phyloP scores from a whole-genome alignment of 2,797 vertebrate species.

The Crocodylus rhombifer region DNA sequence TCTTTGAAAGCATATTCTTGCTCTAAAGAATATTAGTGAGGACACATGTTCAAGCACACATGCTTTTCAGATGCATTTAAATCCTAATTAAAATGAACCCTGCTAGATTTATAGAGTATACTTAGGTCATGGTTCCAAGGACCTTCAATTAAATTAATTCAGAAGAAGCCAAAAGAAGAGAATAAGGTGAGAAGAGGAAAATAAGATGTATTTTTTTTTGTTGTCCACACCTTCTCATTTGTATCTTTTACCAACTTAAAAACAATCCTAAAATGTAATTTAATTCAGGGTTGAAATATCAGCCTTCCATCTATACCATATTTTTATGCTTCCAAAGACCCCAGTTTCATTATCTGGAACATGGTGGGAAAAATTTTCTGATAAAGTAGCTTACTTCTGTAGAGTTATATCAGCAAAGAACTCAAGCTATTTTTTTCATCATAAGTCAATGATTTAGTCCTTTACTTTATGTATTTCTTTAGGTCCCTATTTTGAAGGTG shows the following conservation, averaged over 20 bases:
- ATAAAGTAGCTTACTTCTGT: background rate
- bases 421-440: background rate
- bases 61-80: background rate
- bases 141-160: background rate
- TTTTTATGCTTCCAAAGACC: background rate
- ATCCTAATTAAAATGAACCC: background rate
- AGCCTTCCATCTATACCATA: background rate
- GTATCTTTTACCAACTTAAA: background rate
- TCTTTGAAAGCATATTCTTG: background rate
- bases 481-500: too few species aligned
- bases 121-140: fast-evolving
- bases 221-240: background rate
- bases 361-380: background rate
- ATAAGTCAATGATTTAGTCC: background rate
- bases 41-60: too few species aligned
- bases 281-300: background rate
- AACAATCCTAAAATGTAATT: background rate
- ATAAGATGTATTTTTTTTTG: background rate
- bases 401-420: background rate
- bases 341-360: background rate
- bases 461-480: background rate
- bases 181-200: background rate
- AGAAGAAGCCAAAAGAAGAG: background rate
- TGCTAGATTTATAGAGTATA: background rate
- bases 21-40: background rate